Conservation (phyloP, 2,797 vertebrate species). For the Ammospiza maritima region DNA sequence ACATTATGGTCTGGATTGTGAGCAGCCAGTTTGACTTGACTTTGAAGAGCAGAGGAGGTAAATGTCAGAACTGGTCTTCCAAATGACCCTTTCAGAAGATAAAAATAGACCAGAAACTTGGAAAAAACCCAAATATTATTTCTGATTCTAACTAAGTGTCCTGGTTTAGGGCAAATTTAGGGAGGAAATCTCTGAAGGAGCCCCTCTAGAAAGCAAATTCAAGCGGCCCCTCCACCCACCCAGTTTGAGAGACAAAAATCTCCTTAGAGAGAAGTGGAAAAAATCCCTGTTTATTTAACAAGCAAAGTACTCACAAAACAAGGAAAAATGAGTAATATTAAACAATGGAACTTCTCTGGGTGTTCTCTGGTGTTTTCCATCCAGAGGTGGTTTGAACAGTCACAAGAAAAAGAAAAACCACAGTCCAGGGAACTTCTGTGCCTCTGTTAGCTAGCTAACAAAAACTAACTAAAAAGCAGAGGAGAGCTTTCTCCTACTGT, state of each 20-base stretch:
- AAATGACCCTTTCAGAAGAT: background rate
- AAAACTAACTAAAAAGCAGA: background rate
- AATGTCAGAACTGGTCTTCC: background rate
- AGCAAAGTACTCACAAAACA: background rate
- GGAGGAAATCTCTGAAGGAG: background rate
- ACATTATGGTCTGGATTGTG: background rate
- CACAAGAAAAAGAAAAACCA: background rate
- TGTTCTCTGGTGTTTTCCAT: background rate
- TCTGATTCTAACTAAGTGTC: background rate
- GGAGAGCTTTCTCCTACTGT: background rate
- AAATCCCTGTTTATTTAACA: background rate
- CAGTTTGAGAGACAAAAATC: background rate
- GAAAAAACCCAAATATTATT: background rate
- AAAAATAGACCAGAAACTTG: background rate
- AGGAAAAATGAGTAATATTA: background rate
- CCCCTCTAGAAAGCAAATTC: background rate
- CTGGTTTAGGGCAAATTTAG: background rate
- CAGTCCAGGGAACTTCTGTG: background rate
- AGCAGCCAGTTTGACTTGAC: background rate
- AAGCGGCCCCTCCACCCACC: accelerated
- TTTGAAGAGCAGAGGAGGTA: background rate
- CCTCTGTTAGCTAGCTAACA: background rate
- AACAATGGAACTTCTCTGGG: background rate
- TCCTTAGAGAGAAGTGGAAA: background rate
- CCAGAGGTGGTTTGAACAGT: background rate